A percentile compares a stretch with the other conserved stretches of the same genome.
These are phyloP conservation scores for Lasioglossum morio DNA, from an alignment of 2,888 invertebrate species.

Conservation along the genomic window DNA sequence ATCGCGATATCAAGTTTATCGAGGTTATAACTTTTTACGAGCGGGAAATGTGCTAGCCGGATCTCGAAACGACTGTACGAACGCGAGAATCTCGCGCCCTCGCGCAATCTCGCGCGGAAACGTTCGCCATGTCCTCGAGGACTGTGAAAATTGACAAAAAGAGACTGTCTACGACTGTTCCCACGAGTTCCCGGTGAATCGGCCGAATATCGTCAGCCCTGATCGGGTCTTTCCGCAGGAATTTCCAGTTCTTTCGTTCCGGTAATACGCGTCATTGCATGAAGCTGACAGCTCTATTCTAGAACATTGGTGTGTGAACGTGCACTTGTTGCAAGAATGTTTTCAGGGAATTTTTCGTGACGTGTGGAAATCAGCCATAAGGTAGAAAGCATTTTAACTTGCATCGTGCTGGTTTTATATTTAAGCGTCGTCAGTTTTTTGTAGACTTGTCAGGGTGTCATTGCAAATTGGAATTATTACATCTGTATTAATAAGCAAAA, in stretches of 20 bases:
- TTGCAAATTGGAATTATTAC: not conserved
- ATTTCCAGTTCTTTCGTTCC: not conserved
- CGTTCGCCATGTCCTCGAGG: not conserved
- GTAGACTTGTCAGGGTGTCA: not conserved
- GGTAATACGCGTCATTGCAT: conserved; percentile 20
- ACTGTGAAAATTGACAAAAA: not conserved
- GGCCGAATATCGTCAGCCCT: not conserved
- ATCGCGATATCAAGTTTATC: conserved; percentile 14
- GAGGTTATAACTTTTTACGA: conserved; percentile 28
- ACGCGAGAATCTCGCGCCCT: not conserved
- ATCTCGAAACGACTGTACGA: conserved; percentile 12
- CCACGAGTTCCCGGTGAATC: not conserved
- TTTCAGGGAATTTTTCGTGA: not conserved
- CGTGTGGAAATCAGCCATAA: not conserved
- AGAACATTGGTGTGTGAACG: not conserved
- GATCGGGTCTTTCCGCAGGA: not conserved
- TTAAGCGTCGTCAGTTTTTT: not conserved
- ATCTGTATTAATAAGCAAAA: not conserved
- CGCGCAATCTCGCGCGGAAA: conserved; percentile 12
- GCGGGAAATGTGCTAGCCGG: not conserved
- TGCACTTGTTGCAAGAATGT: conserved; percentile 6
- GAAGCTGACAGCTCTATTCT: conserved; percentile 21
- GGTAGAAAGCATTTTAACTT: not conserved
- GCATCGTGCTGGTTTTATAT: not conserved
- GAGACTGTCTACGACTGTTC: conserved; percentile 4